Evolutionary conservation across 2,888 invertebrate species (phyloP).

Genomic region (Myopa testacea): DNA sequence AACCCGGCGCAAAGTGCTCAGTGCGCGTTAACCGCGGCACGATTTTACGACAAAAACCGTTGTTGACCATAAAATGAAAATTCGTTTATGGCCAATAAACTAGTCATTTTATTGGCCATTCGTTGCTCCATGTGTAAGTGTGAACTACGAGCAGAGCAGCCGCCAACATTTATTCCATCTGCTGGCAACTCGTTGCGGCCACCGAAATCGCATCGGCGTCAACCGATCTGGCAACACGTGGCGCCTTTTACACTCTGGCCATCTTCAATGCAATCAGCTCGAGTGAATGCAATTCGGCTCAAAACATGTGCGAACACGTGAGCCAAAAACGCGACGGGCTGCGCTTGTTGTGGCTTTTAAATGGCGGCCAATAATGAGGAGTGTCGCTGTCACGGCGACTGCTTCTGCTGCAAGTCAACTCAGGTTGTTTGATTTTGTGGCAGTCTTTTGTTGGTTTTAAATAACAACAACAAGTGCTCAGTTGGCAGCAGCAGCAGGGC

Average conservation of each 20-base stretch:
- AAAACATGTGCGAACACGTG: neutral
- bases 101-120: slow-evolving; percentile 28
- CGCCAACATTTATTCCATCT: neutral
- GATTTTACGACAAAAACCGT: neutral
- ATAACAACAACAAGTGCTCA: neutral
- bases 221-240: neutral
- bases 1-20: neutral
- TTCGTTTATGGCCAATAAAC: slow-evolving; percentile 27
- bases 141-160: neutral
- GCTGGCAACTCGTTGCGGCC: neutral
- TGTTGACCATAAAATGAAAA: slow-evolving; percentile 12
- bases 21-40: neutral
- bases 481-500: neutral
- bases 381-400: neutral
- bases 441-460: neutral
- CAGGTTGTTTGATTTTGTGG: neutral
- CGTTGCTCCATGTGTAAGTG: neutral
- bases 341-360: neutral
- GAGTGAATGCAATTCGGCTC: neutral
- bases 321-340: neutral
- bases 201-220: neutral
- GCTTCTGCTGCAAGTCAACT: no score
- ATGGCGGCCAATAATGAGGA: neutral
- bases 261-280: neutral
- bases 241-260: neutral